A percentile compares a stretch with the other conserved stretches of the same genome.
phyloP scores from a whole-genome alignment of 1,140 invertebrate genomes.

The Hycleus phaleratus region DNA sequence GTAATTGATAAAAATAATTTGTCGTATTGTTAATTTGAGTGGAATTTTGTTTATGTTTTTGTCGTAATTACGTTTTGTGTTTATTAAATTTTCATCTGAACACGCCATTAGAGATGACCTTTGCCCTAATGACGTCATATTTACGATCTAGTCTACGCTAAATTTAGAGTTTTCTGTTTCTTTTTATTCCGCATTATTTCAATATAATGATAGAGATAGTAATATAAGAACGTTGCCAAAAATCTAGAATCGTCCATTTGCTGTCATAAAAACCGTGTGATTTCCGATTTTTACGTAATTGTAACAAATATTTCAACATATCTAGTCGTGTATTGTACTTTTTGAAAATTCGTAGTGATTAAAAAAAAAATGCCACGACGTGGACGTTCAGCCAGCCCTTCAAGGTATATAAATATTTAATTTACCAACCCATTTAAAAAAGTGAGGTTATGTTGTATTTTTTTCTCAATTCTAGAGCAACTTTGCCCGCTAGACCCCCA shows the following conservation, averaged over 20 bases:
- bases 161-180: not conserved
- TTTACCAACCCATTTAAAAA: not conserved
- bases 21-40: no score
- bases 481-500: slow-evolving; percentile 40
- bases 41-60: no score
- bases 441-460: slow-evolving; percentile 17
- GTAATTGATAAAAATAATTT: no score
- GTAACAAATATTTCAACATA: not conserved
- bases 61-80: no score
- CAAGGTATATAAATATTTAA: slow-evolving; percentile 34
- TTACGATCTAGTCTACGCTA: not conserved
- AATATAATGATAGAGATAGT: no score
- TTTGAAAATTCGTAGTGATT: not conserved
- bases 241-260: slow-evolving; percentile 4
- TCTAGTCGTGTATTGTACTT: not conserved
- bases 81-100: no score
- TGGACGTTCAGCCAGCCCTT: slow-evolving; percentile 60
- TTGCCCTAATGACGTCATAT: slow-evolving; percentile 1
- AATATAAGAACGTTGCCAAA: not conserved
- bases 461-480: slow-evolving; percentile 16
- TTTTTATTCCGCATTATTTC: not conserved
- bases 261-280: slow-evolving; percentile 1
- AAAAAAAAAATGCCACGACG: slow-evolving; percentile 59
- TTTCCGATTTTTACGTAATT: slow-evolving; percentile 9
- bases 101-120: not conserved